Percentiles rank a stretch among this genome's conserved stretches.
phyloP scores from a whole-genome alignment of 2,888 invertebrate genomes.

The Dolomedes plantarius region DNA sequence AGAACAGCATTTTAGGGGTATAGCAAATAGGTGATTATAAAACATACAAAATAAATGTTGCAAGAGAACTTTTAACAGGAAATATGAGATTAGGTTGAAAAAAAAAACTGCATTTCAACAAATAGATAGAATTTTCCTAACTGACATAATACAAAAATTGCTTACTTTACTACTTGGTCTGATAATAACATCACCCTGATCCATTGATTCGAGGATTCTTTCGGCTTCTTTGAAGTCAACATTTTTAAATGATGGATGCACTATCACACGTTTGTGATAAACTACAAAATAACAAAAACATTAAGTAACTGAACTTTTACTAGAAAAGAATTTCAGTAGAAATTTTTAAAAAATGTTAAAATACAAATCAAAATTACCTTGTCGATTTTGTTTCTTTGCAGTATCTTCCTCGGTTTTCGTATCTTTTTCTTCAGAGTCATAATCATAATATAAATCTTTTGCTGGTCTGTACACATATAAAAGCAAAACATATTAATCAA shows the following conservation, averaged over 20 bases:
- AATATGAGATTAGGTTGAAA: background rate
- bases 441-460: slow-evolving; percentile 94
- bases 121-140: too few relatives aligned
- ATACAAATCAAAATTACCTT: slow-evolving; percentile 75
- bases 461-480: slow-evolving; percentile 82
- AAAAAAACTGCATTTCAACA: too few relatives aligned
- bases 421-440: slow-evolving; percentile 88
- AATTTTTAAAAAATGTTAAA: too few relatives aligned
- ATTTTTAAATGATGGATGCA: slow-evolving; percentile 98
- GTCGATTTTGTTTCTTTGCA: slow-evolving; percentile 85
- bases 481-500: background rate
- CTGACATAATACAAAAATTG: background rate
- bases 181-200: slow-evolving; percentile 97
- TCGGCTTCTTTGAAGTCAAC: slow-evolving; percentile 95
- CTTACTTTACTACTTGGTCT: slow-evolving; percentile 94
- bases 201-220: slow-evolving; percentile 91
- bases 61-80: background rate
- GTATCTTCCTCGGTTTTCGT: slow-evolving; percentile 86
- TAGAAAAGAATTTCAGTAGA: background rate
- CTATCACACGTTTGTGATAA: slow-evolving; percentile 96
- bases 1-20: too few relatives aligned
- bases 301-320: too few relatives aligned
- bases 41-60: too few relatives aligned
- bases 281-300: too few relatives aligned
- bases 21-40: too few relatives aligned